phyloP scores from a whole-genome alignment of 1,140 invertebrate species.

The Whitmania pigra region DNA sequence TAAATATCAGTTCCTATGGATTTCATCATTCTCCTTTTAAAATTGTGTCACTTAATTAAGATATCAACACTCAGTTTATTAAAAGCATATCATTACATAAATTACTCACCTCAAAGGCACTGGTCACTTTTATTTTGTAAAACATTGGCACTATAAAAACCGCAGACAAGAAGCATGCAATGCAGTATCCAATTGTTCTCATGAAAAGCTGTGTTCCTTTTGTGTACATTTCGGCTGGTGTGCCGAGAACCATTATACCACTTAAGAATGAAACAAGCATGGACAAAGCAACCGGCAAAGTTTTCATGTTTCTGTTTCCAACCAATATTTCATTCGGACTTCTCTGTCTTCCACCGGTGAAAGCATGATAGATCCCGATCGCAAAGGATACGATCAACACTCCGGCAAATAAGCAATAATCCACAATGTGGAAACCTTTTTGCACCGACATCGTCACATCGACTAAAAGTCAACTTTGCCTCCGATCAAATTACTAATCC shows the following conservation, averaged over 20 bases:
- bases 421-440: slow-evolving; percentile 18
- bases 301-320: slow-evolving; percentile 20
- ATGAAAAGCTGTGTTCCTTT: slow-evolving; percentile 22
- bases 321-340: slow-evolving; percentile 25
- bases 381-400: slow-evolving; percentile 16
- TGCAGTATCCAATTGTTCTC: slow-evolving; percentile 20
- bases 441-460: no score
- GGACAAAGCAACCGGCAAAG: slow-evolving; percentile 26
- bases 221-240: slow-evolving; percentile 27
- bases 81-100: background rate
- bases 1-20: no score
- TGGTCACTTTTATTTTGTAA: slow-evolving; percentile 24
- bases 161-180: slow-evolving; percentile 22
- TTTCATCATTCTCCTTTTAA: background rate
- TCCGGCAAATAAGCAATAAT: slow-evolving; percentile 20
- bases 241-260: slow-evolving; percentile 23
- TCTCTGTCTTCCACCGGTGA: slow-evolving; percentile 24
- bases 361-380: slow-evolving; percentile 24
- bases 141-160: slow-evolving; percentile 25
- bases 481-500: no score
- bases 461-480: no score
- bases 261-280: slow-evolving; percentile 25
- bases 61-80: background rate
- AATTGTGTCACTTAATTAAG: background rate
- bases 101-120: slow-evolving; percentile 24